Conservation (phyloP, 2,888 invertebrate species). For the Hoplodrina blanda region DNA sequence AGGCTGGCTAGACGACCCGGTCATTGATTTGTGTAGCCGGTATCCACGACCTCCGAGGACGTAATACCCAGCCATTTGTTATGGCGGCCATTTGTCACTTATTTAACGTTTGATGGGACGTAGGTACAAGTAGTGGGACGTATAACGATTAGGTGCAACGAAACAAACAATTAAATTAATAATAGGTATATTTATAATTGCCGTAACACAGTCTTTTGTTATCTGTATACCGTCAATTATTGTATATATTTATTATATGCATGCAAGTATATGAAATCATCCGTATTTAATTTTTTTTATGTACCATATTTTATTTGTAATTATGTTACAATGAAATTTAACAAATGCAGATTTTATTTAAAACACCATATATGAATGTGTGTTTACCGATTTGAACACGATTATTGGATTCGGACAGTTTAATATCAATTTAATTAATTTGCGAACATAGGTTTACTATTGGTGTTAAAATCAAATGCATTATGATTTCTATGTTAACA, state of each 20-base stretch:
- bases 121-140: background rate
- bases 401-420: background rate
- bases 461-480: too few relatives aligned
- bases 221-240: too few relatives aligned
- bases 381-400: background rate
- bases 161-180: background rate
- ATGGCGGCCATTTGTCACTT: slow-evolving; percentile 30
- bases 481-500: too few relatives aligned
- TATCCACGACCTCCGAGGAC: slow-evolving; percentile 4
- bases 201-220: too few relatives aligned
- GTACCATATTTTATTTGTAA: too few relatives aligned
- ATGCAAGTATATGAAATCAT: background rate
- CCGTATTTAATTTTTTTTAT: too few relatives aligned
- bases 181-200: background rate
- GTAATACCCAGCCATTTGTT: slow-evolving; percentile 17
- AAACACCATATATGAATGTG: too few relatives aligned
- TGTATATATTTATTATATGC: too few relatives aligned
- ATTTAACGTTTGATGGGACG: background rate
- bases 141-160: background rate
- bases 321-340: too few relatives aligned
- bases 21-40: slow-evolving; percentile 59
- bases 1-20: slow-evolving; percentile 21
- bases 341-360: too few relatives aligned
- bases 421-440: background rate
- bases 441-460: too few relatives aligned